A percentile compares a stretch with the other conserved stretches of the same genome.
phyloP scores from a whole-genome alignment of 2,113 vertebrate species.

The Bufo bufo region DNA sequence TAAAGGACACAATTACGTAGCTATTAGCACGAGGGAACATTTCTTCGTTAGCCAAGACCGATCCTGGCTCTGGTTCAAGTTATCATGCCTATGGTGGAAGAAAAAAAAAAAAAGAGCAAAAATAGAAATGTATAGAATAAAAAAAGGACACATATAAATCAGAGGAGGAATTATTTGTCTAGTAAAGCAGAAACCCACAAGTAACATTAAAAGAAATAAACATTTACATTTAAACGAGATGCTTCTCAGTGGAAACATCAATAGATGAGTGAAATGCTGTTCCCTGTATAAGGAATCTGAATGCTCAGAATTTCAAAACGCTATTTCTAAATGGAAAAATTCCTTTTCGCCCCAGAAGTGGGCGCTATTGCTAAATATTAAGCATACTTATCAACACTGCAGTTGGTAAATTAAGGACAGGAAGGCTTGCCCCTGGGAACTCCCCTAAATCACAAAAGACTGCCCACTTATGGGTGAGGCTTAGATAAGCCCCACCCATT shows the following conservation, averaged over 20 bases:
- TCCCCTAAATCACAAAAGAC: no score
- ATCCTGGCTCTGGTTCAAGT: constrained; percentile 60
- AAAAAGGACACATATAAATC: constrained; percentile 59
- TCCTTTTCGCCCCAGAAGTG: neutral
- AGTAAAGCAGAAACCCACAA: neutral
- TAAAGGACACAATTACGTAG: constrained; percentile 62
- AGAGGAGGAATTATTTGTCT: neutral
- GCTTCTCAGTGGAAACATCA: constrained; percentile 1
- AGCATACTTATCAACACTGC: no score
- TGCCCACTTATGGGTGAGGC: no score
- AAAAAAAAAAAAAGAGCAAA: constrained; percentile 64
- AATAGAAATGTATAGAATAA: constrained; percentile 61
- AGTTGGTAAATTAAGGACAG: no score
- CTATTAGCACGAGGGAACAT: constrained; percentile 66
- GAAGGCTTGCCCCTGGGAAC: no score
- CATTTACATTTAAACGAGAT: neutral
- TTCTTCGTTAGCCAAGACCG: constrained; percentile 66
- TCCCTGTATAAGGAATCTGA: neutral
- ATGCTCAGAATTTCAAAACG: neutral
- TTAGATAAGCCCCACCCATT: no score
- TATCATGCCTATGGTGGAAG: constrained; percentile 61
- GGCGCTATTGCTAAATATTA: neutral
- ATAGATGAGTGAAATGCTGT: neutral
- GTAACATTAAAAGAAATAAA: constrained; percentile 16
- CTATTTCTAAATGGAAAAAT: neutral